These are phyloP conservation scores for Loriculus beryllinus DNA, from an alignment of 2,797 vertebrate species.

Conservation along the genomic window DNA sequence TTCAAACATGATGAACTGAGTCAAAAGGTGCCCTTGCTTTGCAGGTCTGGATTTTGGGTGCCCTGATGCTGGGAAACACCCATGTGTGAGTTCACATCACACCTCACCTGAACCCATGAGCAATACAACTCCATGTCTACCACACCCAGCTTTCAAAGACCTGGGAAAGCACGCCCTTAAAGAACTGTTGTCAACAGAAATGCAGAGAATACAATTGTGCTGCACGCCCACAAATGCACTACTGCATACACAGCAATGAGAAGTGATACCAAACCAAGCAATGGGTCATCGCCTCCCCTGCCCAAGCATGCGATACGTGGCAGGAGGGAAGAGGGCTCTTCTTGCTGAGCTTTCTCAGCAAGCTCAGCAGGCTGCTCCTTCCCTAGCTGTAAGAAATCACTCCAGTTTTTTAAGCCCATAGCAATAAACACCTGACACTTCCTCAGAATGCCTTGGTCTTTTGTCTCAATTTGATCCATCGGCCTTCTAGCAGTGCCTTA, in stretches of 20 bases:
- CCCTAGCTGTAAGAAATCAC: neutral
- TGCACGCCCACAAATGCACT: neutral
- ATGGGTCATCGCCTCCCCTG: too few relatives aligned
- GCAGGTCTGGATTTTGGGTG: neutral
- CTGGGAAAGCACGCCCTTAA: neutral
- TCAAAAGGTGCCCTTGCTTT: neutral
- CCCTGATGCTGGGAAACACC: neutral
- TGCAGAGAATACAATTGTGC: neutral
- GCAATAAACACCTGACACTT: neutral
- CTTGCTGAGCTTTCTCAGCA: neutral
- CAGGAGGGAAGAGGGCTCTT: neutral
- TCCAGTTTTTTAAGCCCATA: neutral
- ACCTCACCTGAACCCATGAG: neutral
- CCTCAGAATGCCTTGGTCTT: neutral
- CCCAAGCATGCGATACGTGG: neutral
- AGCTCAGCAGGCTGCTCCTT: neutral
- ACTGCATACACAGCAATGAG: fast-evolving
- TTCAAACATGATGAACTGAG: neutral
- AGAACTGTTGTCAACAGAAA: neutral
- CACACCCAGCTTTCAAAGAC: neutral
- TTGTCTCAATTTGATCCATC: neutral
- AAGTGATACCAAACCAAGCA: neutral
- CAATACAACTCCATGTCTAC: neutral
- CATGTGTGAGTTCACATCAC: neutral
- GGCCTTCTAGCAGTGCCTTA: neutral